Evolutionary conservation across 2,797 vertebrate genomes (phyloP), one percentile per base, ranked within the genome.

Genomic region (Sylvia borin): DNA sequence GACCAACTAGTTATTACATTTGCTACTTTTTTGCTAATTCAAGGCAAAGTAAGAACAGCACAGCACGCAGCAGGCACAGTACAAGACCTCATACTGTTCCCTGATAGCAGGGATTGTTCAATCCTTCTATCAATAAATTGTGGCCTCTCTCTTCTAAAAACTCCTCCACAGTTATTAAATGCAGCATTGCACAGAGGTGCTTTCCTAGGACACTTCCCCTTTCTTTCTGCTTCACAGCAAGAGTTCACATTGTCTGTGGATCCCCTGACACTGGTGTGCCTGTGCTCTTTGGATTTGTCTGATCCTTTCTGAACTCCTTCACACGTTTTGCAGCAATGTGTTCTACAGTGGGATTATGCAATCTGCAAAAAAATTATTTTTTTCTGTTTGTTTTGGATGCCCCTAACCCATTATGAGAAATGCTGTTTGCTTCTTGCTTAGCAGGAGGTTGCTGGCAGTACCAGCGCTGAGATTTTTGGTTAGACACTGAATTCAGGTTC

Each of bases 181-280:
- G 20, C 9, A 47, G 21, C 62, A 68, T 16, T 25, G 42, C 16
- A 16, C 8, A 8, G 0, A 51, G 3, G 3, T 50, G 3, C 2
- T 91, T 62, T 85, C 47, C 34, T n/a, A 40, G 40, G 16, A 48
- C 42, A 77, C 6, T 4, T 62, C 19, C 12, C n/a, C 8, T 43
- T 0, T 0, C 22, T 57, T 76, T 84, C 18, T 83, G 4, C n/a
- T 22, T 64, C 26, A 34, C 11, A 13, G 6, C 38, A 36, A 40
- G 72, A 71, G 25, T 25, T 71, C 26, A 34, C 7, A 2, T 4
- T 38, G 11, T 11, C 42, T 50, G 38, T 60, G 45, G 7, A 22
- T 5, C 4, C 20, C 21, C 53, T 62, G 40, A 53, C 60, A 26
- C 16, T 5, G 26, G 50, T 0, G 1, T 13, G 16, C 16, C 4